phyloP scores from a whole-genome alignment of 2,888 invertebrate species.

The Agonopterix subpropinquella region DNA sequence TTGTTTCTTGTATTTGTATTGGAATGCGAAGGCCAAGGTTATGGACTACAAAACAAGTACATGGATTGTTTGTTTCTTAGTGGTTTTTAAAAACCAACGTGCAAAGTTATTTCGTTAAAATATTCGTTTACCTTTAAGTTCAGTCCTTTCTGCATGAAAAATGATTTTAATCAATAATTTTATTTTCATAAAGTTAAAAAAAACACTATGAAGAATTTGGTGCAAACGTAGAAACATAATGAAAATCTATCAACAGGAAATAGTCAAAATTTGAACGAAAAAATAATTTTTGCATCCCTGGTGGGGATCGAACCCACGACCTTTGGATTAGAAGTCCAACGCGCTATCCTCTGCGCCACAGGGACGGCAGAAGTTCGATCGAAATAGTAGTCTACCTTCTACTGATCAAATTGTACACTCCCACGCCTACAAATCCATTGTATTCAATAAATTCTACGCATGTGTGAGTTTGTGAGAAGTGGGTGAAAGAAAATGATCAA shows the following conservation, averaged over 20 bases:
- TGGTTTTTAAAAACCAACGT: no score
- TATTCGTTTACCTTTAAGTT: no score
- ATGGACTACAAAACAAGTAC: no score
- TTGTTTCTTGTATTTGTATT: no score
- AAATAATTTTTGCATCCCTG: slow-evolving; percentile 74
- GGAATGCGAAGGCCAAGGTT: no score
- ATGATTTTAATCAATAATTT: no score
- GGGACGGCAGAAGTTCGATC: slow-evolving; percentile 62
- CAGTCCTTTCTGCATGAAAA: no score
- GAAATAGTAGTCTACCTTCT: slow-evolving; percentile 31
- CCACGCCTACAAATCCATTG: slow-evolving; percentile 4
- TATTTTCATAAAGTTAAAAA: neutral
- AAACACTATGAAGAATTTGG: neutral
- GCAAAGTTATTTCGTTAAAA: no score
- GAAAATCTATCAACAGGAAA: neutral
- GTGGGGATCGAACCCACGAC: slow-evolving; percentile 91
- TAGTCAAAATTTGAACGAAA: neutral
- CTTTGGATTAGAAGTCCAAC: slow-evolving; percentile 93
- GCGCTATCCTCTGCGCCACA: slow-evolving; percentile 91
- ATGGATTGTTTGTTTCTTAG: no score
- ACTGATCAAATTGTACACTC: slow-evolving; percentile 6
- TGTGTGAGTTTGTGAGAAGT: slow-evolving; percentile 5
- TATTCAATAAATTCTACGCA: neutral
- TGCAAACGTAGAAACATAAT: neutral
- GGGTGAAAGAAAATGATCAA: slow-evolving; percentile 6